phyloP scores from a whole-genome alignment of 1,140 invertebrate species.

The Eupeodes corollae region DNA sequence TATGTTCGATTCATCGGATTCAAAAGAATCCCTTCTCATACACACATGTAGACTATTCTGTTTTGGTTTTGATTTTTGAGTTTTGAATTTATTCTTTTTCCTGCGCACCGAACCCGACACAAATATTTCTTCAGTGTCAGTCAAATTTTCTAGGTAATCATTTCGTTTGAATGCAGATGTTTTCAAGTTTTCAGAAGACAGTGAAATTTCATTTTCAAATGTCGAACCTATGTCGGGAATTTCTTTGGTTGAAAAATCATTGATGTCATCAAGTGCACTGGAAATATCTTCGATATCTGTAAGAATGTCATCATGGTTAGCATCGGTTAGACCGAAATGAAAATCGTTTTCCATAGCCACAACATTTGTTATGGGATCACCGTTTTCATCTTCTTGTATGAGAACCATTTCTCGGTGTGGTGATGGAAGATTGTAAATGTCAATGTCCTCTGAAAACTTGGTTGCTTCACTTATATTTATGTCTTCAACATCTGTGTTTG shows the following conservation, averaged over 20 bases:
- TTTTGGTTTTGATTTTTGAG: not conserved
- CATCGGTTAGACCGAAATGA: constrained; percentile 29
- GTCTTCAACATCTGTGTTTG: constrained; percentile 38
- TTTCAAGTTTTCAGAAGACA: constrained; percentile 28
- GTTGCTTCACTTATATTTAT: constrained; percentile 30
- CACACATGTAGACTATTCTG: not conserved
- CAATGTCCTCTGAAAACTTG: constrained; percentile 3
- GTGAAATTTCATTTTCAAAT: constrained; percentile 25
- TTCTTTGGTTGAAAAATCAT: constrained; percentile 16
- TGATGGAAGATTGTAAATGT: constrained; percentile 26
- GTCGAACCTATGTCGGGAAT: not conserved
- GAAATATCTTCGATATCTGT: constrained; percentile 41
- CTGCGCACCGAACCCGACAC: constrained; percentile 29
- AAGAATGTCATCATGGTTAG: constrained; percentile 24
- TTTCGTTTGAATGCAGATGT: constrained; percentile 21
- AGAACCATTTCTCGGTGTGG: constrained; percentile 39
- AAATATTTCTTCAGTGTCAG: constrained; percentile 43
- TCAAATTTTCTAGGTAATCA: constrained; percentile 33
- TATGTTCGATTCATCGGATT: constrained; percentile 22
- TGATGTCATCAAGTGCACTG: constrained; percentile 33
- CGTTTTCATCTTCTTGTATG: constrained; percentile 38
- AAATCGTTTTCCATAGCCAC: constrained; percentile 37
- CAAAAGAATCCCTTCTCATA: no score
- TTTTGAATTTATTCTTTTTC: constrained; percentile 9
- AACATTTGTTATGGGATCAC: constrained; percentile 37